phyloP scores from a whole-genome alignment of 2,113 vertebrate genomes.

The Plecturocebus donacophilus region DNA sequence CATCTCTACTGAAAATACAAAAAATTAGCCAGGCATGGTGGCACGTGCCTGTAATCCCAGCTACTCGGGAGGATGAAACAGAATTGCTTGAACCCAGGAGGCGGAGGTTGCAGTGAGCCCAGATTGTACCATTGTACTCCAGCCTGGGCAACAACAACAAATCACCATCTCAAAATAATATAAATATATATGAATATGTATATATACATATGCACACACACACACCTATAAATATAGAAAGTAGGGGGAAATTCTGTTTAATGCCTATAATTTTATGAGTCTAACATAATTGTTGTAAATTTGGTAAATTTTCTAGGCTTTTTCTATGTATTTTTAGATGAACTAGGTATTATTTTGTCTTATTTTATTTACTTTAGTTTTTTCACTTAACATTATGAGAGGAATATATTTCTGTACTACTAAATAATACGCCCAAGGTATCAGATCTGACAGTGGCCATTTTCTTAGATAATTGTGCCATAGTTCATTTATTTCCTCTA shows the following conservation, averaged over 20 bases:
- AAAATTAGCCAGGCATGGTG: no score
- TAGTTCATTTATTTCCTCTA: constrained; percentile 27
- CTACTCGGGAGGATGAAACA: no score
- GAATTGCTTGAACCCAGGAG: no score
- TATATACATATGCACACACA: no score
- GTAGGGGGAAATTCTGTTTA: neutral
- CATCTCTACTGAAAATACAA: no score
- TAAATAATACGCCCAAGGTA: neutral
- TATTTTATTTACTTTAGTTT: neutral
- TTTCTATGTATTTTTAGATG: constrained; percentile 29
- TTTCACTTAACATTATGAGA: neutral
- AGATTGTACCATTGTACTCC: no score
- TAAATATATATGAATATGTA: no score
- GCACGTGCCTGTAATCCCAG: no score
- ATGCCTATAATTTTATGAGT: neutral
- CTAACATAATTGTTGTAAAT: constrained; percentile 31
- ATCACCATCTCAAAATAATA: no score
- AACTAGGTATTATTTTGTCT: neutral
- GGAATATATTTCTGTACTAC: neutral
- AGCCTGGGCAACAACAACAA: no score
- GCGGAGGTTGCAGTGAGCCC: no score
- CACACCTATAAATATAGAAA: neutral
- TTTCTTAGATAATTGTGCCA: neutral
- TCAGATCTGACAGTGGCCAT: neutral
- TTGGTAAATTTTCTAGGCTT: neutral